These are phyloP conservation scores for Microhierax caerulescens DNA, from an alignment of 2,797 vertebrate species.

Conservation along the genomic window DNA sequence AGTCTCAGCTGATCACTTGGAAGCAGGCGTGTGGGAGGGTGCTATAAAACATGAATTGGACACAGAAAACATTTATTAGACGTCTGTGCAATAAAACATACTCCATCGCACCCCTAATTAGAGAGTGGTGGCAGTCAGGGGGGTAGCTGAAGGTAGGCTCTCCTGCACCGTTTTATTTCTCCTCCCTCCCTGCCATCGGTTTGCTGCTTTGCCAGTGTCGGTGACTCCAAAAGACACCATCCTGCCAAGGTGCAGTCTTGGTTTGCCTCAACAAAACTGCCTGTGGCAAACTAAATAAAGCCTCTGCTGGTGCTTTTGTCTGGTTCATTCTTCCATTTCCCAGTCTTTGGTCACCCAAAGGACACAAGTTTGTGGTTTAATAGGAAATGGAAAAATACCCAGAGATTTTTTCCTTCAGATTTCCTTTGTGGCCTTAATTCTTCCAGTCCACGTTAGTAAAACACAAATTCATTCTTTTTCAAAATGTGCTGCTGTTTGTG, in stretches of 20 bases:
- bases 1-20: constrained; percentile 74
- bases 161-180: background rate
- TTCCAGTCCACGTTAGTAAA: background rate
- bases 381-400: background rate
- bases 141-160: background rate
- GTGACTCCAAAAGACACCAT: background rate
- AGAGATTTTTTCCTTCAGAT: background rate
- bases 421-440: background rate
- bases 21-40: background rate
- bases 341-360: background rate
- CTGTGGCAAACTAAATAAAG: background rate
- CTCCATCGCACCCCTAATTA: background rate
- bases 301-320: background rate
- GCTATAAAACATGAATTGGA: background rate
- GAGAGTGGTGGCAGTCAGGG: background rate
- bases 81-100: background rate
- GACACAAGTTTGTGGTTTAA: background rate
- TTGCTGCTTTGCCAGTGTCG: background rate
- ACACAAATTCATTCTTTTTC: accelerated
- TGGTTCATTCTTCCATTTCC: background rate
- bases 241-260: background rate
- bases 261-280: background rate
- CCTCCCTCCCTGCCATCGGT: accelerated
- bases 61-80: background rate
- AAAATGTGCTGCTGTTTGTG: background rate